phyloP scores from a whole-genome alignment of 2,888 invertebrate genomes.

The Morpho achilles region DNA sequence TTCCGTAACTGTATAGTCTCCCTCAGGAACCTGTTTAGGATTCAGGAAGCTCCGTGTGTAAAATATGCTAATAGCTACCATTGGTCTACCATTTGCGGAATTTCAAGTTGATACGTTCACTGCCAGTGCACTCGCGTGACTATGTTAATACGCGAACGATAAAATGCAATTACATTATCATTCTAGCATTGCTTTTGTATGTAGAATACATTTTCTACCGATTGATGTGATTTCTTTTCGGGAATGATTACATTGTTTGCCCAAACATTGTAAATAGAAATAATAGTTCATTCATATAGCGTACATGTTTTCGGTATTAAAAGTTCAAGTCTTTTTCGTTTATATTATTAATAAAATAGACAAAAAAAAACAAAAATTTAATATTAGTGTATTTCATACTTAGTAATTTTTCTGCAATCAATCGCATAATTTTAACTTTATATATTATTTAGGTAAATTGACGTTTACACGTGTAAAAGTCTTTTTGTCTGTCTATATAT shows the following conservation, averaged over 20 bases:
- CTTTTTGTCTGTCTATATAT: no score
- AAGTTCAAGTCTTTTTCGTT: no score
- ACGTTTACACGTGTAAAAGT: no score
- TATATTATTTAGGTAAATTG: no score
- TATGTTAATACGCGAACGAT: conserved; percentile 11
- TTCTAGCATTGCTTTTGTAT: conserved; percentile 3
- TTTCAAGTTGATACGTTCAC: conserved; percentile 18
- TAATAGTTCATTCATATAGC: no score
- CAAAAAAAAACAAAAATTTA: no score
- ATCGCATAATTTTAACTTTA: no score
- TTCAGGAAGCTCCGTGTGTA: conserved; percentile 22
- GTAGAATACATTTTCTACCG: neutral
- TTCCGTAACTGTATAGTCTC: conserved; percentile 8
- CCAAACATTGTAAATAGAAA: no score
- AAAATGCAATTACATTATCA: conserved; percentile 7
- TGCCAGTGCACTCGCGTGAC: conserved; percentile 14
- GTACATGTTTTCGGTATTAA: no score
- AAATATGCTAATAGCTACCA: conserved; percentile 21
- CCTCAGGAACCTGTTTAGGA: conserved; percentile 20
- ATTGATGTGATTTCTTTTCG: conserved; percentile 22
- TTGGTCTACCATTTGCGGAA: conserved; percentile 14
- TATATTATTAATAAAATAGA: no score
- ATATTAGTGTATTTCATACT: no score
- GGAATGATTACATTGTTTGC: neutral
- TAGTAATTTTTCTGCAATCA: no score